Evolutionary conservation across 2,888 invertebrate genomes (phyloP), one percentile per base, ranked within the genome.

Genomic region (Nemotelus pantherinus): DNA sequence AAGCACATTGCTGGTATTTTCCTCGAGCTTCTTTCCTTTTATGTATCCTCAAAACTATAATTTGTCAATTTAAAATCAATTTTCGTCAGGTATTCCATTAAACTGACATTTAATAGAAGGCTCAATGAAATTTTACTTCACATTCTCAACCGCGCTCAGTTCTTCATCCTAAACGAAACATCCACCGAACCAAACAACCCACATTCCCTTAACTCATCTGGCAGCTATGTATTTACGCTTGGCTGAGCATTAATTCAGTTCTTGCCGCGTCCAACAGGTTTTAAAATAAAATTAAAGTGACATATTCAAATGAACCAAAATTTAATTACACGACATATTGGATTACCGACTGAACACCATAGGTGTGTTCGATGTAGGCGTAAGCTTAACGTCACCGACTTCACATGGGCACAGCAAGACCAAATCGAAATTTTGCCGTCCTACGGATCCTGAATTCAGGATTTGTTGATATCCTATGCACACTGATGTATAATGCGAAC

Each of bases 291-390:
- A 81, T 82, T 82, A 80, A 83, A 83, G 83, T 83, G 83, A 83
- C 83, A 82, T 82, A 84, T 83, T 83, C 86, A 86, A 86, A 86
- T 86, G 86, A 86, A 86, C 84, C 84, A 84, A 86, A 87, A 87
- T 87, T 86, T 87, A 87, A 86, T 86, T 86, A 86, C 86, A 85
- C 83, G 84, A 85, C 86, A 86, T 86, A 86, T 86, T 87, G 87
- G 86, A 86, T 86, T 86, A 87, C 72, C 50, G 79, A 72, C 57
- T 39, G 74, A 53, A 79, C 80, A 78, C 80, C 80, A 81, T 79
- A 81, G 81, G 81, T 81, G 81, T 81, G 80, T 80, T 80, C 78
- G 60, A 60, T 63, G 60, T 74, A 74, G 74, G 74, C 74, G 80
- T 78, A 78, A 80, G 80, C 81, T 79, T 80, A 80, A 79, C 45